These are phyloP conservation scores for Fulmarus glacialis DNA, from an alignment of 2,113 vertebrate genomes.

Conservation along the genomic window DNA sequence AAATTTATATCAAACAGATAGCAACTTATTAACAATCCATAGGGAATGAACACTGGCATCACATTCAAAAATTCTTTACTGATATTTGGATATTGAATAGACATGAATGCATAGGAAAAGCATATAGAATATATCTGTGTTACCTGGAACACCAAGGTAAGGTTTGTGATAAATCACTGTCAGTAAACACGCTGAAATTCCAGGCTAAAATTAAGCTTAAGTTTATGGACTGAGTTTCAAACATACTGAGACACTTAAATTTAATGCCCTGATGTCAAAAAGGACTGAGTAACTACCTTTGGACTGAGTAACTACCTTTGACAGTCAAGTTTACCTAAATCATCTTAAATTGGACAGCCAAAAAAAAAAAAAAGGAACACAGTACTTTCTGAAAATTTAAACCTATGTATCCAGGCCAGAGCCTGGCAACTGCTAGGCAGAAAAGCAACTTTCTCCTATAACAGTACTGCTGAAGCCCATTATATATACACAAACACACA, in stretches of 20 bases:
- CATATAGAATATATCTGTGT: not conserved
- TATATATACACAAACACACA: not conserved
- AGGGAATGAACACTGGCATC: not conserved
- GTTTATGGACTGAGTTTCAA: not conserved
- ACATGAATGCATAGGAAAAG: not conserved
- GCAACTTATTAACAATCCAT: not conserved
- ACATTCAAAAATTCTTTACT: not conserved
- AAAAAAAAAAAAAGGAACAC: not conserved
- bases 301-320: not conserved
- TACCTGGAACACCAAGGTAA: not conserved
- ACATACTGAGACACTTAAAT: not conserved
- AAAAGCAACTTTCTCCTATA: not conserved
- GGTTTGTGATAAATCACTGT: not conserved
- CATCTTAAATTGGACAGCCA: not conserved
- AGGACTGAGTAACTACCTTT: not conserved
- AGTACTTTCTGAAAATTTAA: not conserved
- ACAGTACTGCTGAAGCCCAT: not conserved
- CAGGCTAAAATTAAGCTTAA: not conserved
- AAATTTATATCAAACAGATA: not conserved
- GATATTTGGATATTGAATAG: not conserved
- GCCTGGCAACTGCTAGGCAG: not conserved
- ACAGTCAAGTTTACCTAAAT: not conserved
- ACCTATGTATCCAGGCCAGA: not conserved
- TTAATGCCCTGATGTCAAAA: not conserved
- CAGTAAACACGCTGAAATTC: not conserved